phyloP scores from a whole-genome alignment of 30 jellyfish, hydroid and myxozoan species.

The Aurelia coerulea region DNA sequence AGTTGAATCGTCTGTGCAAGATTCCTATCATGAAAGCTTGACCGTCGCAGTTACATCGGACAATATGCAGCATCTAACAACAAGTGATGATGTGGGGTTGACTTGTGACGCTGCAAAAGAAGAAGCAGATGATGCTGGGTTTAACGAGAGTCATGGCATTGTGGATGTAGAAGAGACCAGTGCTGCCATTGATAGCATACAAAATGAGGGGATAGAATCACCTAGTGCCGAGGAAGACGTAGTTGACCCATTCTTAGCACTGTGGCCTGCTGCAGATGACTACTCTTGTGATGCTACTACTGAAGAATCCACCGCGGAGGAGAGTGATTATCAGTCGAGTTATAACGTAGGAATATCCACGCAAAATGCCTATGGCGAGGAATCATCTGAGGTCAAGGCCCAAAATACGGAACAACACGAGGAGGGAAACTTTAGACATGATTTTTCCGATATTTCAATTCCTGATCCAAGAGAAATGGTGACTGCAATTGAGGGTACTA shows the following conservation, averaged over 20 bases:
- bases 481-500: background rate
- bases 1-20: too few relatives aligned
- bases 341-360: conserved; percentile 1
- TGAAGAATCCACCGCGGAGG: conserved; percentile 18
- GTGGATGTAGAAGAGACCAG: conserved; percentile 60
- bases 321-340: conserved; percentile 25
- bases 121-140: background rate
- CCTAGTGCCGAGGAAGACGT: conserved; percentile 62
- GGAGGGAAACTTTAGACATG: background rate
- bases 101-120: background rate
- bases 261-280: conserved; percentile 56
- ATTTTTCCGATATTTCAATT: background rate
- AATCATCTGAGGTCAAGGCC: background rate
- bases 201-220: conserved; percentile 39
- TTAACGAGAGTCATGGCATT: conserved; percentile 16
- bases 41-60: background rate
- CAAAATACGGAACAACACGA: background rate
- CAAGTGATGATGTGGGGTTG: background rate
- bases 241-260: conserved; percentile 30
- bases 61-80: background rate
- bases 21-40: too few relatives aligned
- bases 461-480: background rate
- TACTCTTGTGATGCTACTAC: conserved; percentile 22
- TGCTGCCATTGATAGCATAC: conserved; percentile 76
- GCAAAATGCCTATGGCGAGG: background rate